Evolutionary conservation across 2,797 vertebrate species (phyloP).

Genomic region (Siniperca obscura): DNA sequence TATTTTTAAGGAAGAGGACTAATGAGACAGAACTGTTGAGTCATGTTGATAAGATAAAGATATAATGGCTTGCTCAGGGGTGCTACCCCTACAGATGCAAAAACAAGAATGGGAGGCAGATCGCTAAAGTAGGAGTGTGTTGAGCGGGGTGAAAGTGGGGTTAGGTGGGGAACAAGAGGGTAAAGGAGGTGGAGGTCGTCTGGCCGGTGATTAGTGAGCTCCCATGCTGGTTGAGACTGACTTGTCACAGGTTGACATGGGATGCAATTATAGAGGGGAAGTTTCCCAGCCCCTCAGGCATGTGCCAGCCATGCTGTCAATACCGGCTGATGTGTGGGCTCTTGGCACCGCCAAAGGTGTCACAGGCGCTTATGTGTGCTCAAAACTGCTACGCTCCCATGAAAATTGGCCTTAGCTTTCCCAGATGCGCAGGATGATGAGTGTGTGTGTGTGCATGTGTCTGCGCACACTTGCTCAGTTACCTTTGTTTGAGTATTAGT

Average conservation of each 20-base stretch:
- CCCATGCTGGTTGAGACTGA: slow-evolving; percentile 66
- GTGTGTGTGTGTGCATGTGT: slow-evolving; percentile 6
- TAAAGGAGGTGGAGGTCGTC: slow-evolving; percentile 65
- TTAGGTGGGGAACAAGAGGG: slow-evolving; percentile 35
- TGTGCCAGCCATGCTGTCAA: slow-evolving; percentile 80
- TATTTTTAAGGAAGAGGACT: slow-evolving; percentile 50
- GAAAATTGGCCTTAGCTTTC: slow-evolving; percentile 65
- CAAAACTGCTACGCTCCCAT: slow-evolving; percentile 71
- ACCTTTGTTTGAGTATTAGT: slow-evolving; percentile 72
- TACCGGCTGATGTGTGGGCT: slow-evolving; percentile 72
- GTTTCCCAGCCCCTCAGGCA: slow-evolving; percentile 75
- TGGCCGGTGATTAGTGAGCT: slow-evolving; percentile 75
- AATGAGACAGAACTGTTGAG: slow-evolving; percentile 67
- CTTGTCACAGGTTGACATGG: slow-evolving; percentile 79
- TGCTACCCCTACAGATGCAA: slow-evolving; percentile 43
- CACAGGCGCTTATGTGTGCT: slow-evolving; percentile 76
- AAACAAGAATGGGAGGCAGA: slow-evolving; percentile 39
- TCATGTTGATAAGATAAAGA: slow-evolving; percentile 70
- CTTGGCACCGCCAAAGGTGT: slow-evolving; percentile 73
- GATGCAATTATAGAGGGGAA: slow-evolving; percentile 82
- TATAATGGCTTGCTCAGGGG: slow-evolving; percentile 44
- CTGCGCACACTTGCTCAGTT: slow-evolving; percentile 38
- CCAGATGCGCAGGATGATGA: slow-evolving; percentile 18
- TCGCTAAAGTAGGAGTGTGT: slow-evolving; percentile 9
- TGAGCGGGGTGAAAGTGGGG: slow-evolving; percentile 31